Evolutionary conservation across 1,140 invertebrate genomes (phyloP).

Genomic region (Microplitis mediator): DNA sequence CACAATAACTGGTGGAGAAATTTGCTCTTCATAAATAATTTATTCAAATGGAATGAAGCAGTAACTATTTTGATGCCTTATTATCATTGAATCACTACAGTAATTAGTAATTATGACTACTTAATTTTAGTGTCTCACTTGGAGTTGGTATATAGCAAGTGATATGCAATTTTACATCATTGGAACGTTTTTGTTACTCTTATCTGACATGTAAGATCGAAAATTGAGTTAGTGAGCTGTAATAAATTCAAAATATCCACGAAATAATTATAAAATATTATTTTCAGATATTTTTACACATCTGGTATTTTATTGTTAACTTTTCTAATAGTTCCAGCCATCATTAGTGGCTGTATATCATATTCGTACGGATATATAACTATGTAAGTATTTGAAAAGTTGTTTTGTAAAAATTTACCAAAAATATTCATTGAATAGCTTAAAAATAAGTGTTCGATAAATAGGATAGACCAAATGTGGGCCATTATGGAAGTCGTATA

Average conservation of each 20-base stretch:
- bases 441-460: conserved; percentile 4
- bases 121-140: conserved; percentile 71
- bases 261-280: neutral
- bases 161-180: conserved; percentile 82
- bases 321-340: conserved; percentile 47
- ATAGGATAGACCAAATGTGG: conserved; percentile 56
- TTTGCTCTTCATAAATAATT: conserved; percentile 69
- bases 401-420: neutral
- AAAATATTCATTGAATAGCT: conserved; percentile 19
- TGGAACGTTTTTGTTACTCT: conserved; percentile 58
- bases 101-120: conserved; percentile 1
- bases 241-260: neutral
- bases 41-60: conserved; percentile 62
- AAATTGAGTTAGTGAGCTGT: neutral
- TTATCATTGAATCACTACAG: conserved; percentile 5
- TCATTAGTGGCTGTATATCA: conserved; percentile 48
- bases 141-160: conserved; percentile 82
- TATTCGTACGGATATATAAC: conserved; percentile 54
- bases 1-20: conserved; percentile 71
- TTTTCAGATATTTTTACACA: conserved; percentile 52
- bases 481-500: conserved; percentile 55
- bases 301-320: conserved; percentile 39
- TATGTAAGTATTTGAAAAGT: conserved; percentile 54
- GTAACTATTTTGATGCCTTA: conserved; percentile 37
- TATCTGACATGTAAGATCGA: conserved; percentile 63